These are phyloP conservation scores for Schrankia costaestrigalis DNA, from an alignment of 2,888 invertebrate species.

Conservation along the genomic window DNA sequence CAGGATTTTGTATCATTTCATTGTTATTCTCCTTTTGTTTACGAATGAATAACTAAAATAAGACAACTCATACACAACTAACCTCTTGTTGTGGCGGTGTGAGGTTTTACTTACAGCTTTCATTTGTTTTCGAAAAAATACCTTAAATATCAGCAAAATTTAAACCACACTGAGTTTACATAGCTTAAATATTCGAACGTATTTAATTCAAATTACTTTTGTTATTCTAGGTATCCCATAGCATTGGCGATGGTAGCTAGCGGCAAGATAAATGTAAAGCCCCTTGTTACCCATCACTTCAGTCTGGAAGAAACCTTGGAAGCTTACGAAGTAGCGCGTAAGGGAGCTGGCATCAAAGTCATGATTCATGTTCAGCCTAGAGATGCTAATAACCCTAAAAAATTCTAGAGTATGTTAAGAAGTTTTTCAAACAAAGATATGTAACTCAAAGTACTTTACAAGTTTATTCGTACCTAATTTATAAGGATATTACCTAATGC, in stretches of 20 bases:
- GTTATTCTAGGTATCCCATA: conserved; percentile 84
- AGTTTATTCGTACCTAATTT: too few species aligned
- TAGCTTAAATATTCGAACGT: too few species aligned
- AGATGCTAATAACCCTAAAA: conserved; percentile 71
- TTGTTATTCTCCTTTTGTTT: too few species aligned
- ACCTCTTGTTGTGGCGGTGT: too few species aligned
- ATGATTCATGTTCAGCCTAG: conserved; percentile 88
- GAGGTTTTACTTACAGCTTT: too few species aligned
- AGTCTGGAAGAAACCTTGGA: conserved; percentile 86
- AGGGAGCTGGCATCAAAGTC: conserved; percentile 90
- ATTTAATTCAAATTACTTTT: too few species aligned
- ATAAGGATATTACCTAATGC: too few species aligned
- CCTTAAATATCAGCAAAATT: too few species aligned
- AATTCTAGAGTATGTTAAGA: conserved; percentile 34
- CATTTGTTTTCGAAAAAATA: too few species aligned
- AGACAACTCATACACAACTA: too few species aligned
- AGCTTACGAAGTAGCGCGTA: conserved; percentile 91
- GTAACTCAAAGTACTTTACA: background rate
- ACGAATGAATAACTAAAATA: too few species aligned
- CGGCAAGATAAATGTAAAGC: conserved; percentile 89
- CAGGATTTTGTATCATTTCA: too few species aligned
- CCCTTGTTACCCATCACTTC: conserved; percentile 91
- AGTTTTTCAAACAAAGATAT: background rate
- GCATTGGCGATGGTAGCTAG: conserved; percentile 89
- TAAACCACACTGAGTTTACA: background rate